phyloP scores from a whole-genome alignment of 2,113 vertebrate species.

The Gnathonemus echidnorhynchus region DNA sequence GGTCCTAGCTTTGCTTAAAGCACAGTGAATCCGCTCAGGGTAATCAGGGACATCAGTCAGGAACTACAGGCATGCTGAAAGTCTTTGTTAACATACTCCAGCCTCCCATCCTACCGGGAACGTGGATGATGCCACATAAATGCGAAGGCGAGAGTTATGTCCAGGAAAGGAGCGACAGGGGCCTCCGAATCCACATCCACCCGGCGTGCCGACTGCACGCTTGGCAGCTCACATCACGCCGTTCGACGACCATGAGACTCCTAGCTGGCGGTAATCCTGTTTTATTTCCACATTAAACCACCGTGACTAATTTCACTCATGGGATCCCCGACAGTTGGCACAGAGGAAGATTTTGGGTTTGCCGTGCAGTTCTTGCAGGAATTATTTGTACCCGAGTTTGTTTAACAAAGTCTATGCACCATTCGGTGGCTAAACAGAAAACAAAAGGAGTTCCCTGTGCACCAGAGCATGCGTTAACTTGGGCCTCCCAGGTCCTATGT shows the following conservation, averaged over 20 bases:
- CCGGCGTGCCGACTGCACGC: not conserved
- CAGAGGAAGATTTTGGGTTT: not conserved
- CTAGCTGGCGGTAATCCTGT: not conserved
- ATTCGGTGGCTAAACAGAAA: not conserved
- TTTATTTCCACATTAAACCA: not conserved
- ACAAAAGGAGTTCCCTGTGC: not conserved
- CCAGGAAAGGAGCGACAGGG: conserved; percentile 15
- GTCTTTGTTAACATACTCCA: not conserved
- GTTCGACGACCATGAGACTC: not conserved
- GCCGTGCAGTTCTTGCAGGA: not conserved
- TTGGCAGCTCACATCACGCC: not conserved
- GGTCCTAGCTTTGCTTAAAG: not conserved
- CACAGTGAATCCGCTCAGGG: not conserved
- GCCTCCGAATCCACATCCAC: conserved; percentile 36
- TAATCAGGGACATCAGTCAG: not conserved
- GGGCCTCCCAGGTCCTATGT: not conserved
- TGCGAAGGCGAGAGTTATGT: not conserved
- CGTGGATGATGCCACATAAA: not conserved
- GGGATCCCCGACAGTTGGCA: not conserved
- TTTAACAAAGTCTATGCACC: not conserved
- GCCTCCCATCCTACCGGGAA: not conserved
- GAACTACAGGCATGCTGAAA: not conserved
- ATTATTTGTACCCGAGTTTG: not conserved
- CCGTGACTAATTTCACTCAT: not conserved
- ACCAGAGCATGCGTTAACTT: not conserved